A percentile compares a stretch with the other conserved stretches of the same genome.
Conservation (phyloP, 2,888 invertebrate species). For the Leptopterna dolabrata region DNA sequence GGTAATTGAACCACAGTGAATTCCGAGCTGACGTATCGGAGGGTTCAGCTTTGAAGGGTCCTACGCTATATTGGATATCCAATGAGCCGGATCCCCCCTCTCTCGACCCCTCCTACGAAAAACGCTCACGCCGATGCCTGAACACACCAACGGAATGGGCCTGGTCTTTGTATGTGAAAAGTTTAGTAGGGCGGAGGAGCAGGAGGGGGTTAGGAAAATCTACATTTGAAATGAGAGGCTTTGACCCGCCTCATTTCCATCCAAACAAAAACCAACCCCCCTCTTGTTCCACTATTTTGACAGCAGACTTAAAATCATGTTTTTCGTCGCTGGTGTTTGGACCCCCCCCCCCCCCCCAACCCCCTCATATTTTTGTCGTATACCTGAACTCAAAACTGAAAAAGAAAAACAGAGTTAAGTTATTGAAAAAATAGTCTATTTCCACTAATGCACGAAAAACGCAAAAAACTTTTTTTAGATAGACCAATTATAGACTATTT, state of each 20-base stretch:
- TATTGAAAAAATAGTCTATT: too few species aligned
- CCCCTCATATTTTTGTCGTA: too few species aligned
- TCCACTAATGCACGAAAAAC: too few species aligned
- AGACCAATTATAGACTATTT: too few species aligned
- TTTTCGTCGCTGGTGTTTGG: not conserved
- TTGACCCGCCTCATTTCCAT: constrained; percentile 47
- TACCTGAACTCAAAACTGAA: too few species aligned
- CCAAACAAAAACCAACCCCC: constrained; percentile 37
- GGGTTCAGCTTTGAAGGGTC: not conserved
- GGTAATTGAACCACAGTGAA: too few species aligned
- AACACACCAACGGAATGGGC: not conserved
- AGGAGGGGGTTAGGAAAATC: not conserved
- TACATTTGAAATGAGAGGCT: constrained; percentile 52
- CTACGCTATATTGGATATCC: not conserved
- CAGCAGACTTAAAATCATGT: not conserved
- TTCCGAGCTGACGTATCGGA: too few species aligned
- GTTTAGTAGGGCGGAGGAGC: too few species aligned
- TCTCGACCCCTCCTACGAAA: too few species aligned
- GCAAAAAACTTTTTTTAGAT: too few species aligned
- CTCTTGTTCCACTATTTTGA: not conserved
- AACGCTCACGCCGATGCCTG: not conserved
- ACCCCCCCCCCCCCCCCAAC: too few species aligned
- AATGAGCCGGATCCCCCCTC: not conserved
- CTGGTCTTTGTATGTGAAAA: not conserved
- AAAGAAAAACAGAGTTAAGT: too few species aligned